Conservation (phyloP, 2,797 vertebrate species). For the Rhinatrema bivittatum region DNA sequence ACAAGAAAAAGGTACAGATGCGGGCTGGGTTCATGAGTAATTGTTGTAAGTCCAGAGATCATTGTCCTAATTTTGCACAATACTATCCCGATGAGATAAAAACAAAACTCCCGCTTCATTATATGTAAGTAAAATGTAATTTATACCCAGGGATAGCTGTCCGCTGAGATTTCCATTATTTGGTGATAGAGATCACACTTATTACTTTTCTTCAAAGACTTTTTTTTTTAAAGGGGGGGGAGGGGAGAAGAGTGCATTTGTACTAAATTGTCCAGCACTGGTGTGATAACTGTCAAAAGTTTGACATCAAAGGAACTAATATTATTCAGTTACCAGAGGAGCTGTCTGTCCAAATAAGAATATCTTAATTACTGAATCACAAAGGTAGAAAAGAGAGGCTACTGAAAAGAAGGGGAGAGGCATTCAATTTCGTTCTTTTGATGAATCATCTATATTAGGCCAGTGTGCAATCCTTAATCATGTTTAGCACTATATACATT, state of each 20-base stretch:
- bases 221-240: neutral
- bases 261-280: conserved; percentile 51
- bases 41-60: conserved; percentile 10
- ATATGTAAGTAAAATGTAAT: conserved; percentile 35
- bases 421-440: conserved; percentile 49
- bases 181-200: conserved; percentile 47
- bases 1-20: conserved; percentile 10
- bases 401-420: conserved; percentile 37
- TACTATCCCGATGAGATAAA: conserved; percentile 26
- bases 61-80: conserved; percentile 24
- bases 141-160: conserved; percentile 42
- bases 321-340: conserved; percentile 61
- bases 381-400: conserved; percentile 52
- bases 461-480: conserved; percentile 43
- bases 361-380: conserved; percentile 67
- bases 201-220: conserved; percentile 48
- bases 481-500: conserved; percentile 40
- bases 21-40: neutral
- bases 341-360: conserved; percentile 56
- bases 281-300: conserved; percentile 65
- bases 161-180: conserved; percentile 42
- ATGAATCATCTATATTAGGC: conserved; percentile 48
- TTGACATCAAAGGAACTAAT: conserved; percentile 61
- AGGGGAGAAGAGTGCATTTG: conserved; percentile 29
- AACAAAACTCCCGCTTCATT: conserved; percentile 43